Conservation (phyloP, 53 echinoderm and acorn worm species). For the Holothuria leucospilota region DNA sequence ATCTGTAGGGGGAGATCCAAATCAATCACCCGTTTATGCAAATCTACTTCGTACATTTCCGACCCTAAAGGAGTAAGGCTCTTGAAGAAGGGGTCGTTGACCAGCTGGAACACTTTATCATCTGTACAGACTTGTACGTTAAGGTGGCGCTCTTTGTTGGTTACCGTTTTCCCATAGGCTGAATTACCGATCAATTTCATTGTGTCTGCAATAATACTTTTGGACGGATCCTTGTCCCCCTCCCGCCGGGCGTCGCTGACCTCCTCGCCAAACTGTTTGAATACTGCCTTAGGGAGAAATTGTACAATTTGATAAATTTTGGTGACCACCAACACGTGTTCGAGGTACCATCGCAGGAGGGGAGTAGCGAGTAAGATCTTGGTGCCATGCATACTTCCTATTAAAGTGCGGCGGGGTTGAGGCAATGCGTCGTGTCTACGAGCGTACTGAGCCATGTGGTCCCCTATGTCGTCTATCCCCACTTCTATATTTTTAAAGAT, state of each 20-base stretch:
- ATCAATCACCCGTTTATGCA: not conserved
- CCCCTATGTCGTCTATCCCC: constrained; percentile 35
- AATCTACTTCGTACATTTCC: not conserved
- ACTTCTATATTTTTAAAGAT: constrained; percentile 55
- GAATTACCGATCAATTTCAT: constrained; percentile 71
- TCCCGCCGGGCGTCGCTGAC: constrained; percentile 55
- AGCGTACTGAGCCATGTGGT: constrained; percentile 36
- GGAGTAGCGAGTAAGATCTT: constrained; percentile 4
- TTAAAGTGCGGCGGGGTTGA: constrained; percentile 10
- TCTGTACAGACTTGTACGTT: too few relatives aligned
- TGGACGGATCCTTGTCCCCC: constrained; percentile 46
- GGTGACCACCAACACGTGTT: constrained; percentile 30
- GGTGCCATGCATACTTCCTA: not conserved
- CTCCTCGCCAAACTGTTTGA: constrained; percentile 41
- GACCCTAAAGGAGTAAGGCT: constrained; percentile 38
- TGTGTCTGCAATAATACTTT: constrained; percentile 58
- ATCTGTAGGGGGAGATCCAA: not conserved
- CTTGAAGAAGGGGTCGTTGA: too few relatives aligned
- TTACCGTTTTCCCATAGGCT: constrained; percentile 60
- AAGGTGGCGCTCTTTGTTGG: constrained; percentile 40
- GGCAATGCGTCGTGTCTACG: not conserved
- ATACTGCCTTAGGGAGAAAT: not conserved
- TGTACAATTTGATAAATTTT: constrained; percentile 20
- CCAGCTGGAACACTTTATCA: too few relatives aligned
- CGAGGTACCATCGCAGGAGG: constrained; percentile 52